A percentile compares a stretch with the other conserved stretches of the same genome.
These are phyloP conservation scores for Macroramphosus scolopax DNA, from an alignment of 2,797 vertebrate genomes.

Conservation along the genomic window DNA sequence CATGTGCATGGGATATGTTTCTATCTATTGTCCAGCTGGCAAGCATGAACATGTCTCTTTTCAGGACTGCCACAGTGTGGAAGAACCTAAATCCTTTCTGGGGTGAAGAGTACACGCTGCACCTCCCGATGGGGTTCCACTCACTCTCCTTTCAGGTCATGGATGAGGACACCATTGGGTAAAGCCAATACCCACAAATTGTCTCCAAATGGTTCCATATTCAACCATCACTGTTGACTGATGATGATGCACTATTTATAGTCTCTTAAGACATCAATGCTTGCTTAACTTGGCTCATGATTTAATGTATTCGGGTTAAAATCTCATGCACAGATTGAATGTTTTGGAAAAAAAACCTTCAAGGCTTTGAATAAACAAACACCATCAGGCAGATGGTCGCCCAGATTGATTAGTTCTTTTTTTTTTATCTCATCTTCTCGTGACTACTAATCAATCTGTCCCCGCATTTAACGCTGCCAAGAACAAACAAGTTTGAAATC, in stretches of 20 bases:
- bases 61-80: slow-evolving; percentile 89
- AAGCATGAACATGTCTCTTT: slow-evolving; percentile 23
- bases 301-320: slow-evolving; percentile 33
- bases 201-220: slow-evolving; percentile 17
- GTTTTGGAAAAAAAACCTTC: slow-evolving; percentile 39
- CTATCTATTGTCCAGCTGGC: background rate
- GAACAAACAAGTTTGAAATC: background rate
- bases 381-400: slow-evolving; percentile 37
- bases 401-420: slow-evolving; percentile 39
- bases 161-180: slow-evolving; percentile 92
- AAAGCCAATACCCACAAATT: slow-evolving; percentile 22
- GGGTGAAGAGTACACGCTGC: slow-evolving; percentile 90
- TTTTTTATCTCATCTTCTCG: slow-evolving; percentile 7
- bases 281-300: slow-evolving; percentile 36
- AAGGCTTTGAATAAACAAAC: slow-evolving; percentile 60
- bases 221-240: slow-evolving; percentile 13
- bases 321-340: slow-evolving; percentile 24
- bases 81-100: slow-evolving; percentile 90
- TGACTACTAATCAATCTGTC: slow-evolving; percentile 16
- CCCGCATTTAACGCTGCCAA: slow-evolving; percentile 1
- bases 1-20: background rate
- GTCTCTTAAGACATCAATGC: slow-evolving; percentile 18
- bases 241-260: slow-evolving; percentile 11
- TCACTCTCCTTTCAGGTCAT: slow-evolving; percentile 86
- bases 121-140: slow-evolving; percentile 86